A percentile compares a stretch with the other conserved stretches of the same genome.
phyloP scores from a whole-genome alignment of 2,888 invertebrate species.

The Zonitis immaculata region DNA sequence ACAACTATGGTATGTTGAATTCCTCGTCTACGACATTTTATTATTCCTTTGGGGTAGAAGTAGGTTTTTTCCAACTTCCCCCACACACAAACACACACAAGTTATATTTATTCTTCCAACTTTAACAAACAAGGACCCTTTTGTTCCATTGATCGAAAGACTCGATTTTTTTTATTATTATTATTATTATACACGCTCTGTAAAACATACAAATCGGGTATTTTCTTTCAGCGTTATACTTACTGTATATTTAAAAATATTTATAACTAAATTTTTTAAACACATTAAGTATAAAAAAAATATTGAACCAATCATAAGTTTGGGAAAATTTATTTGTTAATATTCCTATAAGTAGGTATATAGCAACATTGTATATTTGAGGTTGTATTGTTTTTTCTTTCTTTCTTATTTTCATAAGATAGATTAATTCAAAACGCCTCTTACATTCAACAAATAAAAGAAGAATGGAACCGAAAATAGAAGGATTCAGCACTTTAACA shows the following conservation, averaged over 20 bases:
- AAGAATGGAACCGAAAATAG: background rate
- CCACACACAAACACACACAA: too few species aligned
- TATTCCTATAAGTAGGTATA: constrained; percentile 5
- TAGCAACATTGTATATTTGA: constrained; percentile 11
- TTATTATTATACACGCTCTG: too few species aligned
- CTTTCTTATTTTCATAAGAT: too few species aligned
- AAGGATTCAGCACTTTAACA: constrained; percentile 8
- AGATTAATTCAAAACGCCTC: too few species aligned
- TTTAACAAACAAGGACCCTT: constrained; percentile 33
- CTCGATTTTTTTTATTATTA: constrained; percentile 44
- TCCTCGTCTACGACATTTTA: constrained; percentile 18
- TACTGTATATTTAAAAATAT: too few species aligned
- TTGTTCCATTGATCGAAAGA: constrained; percentile 34
- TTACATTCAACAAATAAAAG: too few species aligned
- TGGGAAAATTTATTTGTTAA: too few species aligned
- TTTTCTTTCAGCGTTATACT: too few species aligned
- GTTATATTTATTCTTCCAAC: constrained; percentile 28
- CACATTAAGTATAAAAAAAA: too few species aligned
- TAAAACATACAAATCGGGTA: constrained; percentile 43
- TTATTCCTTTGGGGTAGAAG: constrained; percentile 20
- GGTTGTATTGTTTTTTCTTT: too few species aligned
- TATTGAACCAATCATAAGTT: background rate
- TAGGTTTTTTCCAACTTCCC: constrained; percentile 19
- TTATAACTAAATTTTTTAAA: too few species aligned
- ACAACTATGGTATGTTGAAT: constrained; percentile 14